Base-by-base conservation (phyloP, 2,888 invertebrate genomes). In the Phalera bucephala region DNA sequence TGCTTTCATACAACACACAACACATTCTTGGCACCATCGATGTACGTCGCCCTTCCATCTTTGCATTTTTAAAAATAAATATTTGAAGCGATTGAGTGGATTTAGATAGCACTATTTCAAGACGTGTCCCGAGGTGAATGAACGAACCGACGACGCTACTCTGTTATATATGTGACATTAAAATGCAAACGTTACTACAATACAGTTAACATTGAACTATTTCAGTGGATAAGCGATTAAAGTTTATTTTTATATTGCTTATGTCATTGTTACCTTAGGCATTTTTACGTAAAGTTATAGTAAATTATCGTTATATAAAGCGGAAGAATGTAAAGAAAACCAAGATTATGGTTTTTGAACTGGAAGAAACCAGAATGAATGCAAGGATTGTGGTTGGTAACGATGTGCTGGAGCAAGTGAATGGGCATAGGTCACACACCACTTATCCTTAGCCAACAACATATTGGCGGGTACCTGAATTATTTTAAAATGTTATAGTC, bases 61-160 rank as follows among this genome's bases (percentile, higher is more conserved):
- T 26, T 11, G 19, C 29, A 19, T 17, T 29, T 29, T 29, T 19
- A 29, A 29, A 29, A 29, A 29, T 33, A 9, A 7, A 13, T 30
- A 10, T 31, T 29, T 33, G 7, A 12, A 33, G 36, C 33, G 26
- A 31, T 32, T 11, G 30, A 40, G 37, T 47, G 42, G 40, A 37
- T 47, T 40, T 50, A 49, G 43, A 53, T 53, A 43, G 43, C 34
- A 54, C 54, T 61, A 57, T 63, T 63, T 53, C 38, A 34, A 52
- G 53, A 52, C 31, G 33, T 31, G 33, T 12, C 11, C 11, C 27
- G 42, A 30, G 63, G 48, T 61, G 48, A 54, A 59, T 29, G 54
- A 45, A 40, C 14, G 4, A 9, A 2, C 14, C 27, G n/a, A 27
- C 59, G 41, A 34, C 20, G 33, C 33, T 36, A 33, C 10, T 37